phyloP scores from a whole-genome alignment of 2,797 vertebrate species.

The Loriculus beryllinus region DNA sequence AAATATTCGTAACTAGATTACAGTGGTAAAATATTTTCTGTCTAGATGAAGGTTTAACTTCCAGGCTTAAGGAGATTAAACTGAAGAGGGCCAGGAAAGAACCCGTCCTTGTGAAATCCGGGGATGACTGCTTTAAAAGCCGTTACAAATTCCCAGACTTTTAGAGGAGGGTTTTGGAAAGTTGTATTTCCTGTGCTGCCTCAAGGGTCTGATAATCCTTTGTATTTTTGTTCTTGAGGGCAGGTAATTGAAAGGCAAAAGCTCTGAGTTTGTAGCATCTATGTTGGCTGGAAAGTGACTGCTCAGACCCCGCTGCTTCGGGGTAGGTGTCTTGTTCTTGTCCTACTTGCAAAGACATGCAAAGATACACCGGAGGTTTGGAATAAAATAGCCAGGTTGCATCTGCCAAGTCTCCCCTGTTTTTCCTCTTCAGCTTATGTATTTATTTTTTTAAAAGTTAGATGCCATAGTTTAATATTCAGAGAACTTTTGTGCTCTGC shows the following conservation, averaged over 20 bases:
- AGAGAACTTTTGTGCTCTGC: slow-evolving; percentile 39
- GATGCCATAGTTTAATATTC: slow-evolving; percentile 53
- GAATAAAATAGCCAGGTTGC: neutral
- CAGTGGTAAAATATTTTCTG: slow-evolving; percentile 67
- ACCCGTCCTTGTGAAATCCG: slow-evolving; percentile 28
- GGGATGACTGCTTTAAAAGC: slow-evolving; percentile 29
- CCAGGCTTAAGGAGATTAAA: slow-evolving; percentile 59
- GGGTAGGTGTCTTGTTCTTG: neutral
- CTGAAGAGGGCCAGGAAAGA: slow-evolving; percentile 48
- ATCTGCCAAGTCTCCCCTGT: neutral
- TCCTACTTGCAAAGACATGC: neutral
- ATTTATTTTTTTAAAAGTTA: neutral
- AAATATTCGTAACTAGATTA: slow-evolving; percentile 71
- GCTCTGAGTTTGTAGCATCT: slow-evolving; percentile 11
- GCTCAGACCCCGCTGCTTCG: neutral
- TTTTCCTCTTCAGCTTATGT: neutral
- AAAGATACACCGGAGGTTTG: neutral
- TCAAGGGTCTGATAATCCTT: slow-evolving; percentile 16
- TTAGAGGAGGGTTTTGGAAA: slow-evolving; percentile 7
- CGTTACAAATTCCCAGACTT: slow-evolving; percentile 25
- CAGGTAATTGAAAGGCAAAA: slow-evolving; percentile 3
- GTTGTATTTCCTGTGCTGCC: neutral
- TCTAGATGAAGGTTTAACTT: slow-evolving; percentile 62
- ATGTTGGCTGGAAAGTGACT: neutral
- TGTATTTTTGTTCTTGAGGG: slow-evolving; percentile 16